Evolutionary conservation across 2,888 invertebrate genomes (phyloP).

Genomic region (Clivina fossor): DNA sequence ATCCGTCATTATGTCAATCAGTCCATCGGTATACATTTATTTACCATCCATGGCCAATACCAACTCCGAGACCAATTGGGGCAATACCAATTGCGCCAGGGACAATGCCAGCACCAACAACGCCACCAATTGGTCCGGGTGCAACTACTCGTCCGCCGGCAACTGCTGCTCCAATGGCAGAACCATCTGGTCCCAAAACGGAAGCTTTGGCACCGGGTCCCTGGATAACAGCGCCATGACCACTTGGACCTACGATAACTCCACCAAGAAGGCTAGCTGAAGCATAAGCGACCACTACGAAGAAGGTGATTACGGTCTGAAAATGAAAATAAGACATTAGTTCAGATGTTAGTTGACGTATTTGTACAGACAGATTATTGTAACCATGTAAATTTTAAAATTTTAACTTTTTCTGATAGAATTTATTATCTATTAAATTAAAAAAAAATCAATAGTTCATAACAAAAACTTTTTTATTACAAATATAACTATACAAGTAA

Average conservation of each 20-base stretch:
- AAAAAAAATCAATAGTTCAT: no score
- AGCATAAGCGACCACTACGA: slow-evolving; percentile 30
- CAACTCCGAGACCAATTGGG: slow-evolving; percentile 17
- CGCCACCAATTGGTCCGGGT: slow-evolving; percentile 3
- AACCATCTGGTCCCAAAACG: slow-evolving; percentile 44
- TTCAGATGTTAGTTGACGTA: no score
- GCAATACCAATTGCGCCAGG: slow-evolving; percentile 11
- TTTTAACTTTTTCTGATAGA: no score
- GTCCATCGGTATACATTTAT: not conserved
- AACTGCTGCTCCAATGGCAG: slow-evolving; percentile 41
- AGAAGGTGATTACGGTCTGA: slow-evolving; percentile 31
- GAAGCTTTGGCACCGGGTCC: slow-evolving; percentile 42
- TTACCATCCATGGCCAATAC: slow-evolving; percentile 8
- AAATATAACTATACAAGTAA: no score
- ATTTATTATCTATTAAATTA: no score
- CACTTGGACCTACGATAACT: slow-evolving; percentile 40
- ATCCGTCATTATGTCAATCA: no score
- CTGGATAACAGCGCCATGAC: slow-evolving; percentile 41
- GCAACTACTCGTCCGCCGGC: slow-evolving; percentile 37
- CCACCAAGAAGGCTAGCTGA: slow-evolving; percentile 24
- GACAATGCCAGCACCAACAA: slow-evolving; percentile 10
- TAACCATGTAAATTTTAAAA: no score
- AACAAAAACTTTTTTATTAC: no score
- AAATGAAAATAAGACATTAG: no score
- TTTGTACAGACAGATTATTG: no score